These are phyloP conservation scores for Capra hircus DNA, from an alignment of 2,113 vertebrate genomes.

Conservation along the genomic window DNA sequence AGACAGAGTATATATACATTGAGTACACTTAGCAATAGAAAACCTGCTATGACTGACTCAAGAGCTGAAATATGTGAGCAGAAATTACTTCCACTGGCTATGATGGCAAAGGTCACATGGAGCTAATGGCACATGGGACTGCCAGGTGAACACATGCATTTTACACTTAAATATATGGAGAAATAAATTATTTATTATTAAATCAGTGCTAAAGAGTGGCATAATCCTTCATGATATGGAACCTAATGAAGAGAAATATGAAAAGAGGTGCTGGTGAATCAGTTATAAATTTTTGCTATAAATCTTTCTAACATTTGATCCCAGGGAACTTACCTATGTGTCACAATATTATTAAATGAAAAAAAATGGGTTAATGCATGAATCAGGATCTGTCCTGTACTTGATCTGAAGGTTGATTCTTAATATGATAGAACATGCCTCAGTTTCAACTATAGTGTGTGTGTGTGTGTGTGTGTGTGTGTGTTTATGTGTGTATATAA, in stretches of 20 bases:
- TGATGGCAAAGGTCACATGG: background rate
- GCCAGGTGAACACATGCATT: background rate
- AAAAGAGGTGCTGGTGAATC: background rate
- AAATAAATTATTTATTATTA: background rate
- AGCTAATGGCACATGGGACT: background rate
- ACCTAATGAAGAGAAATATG: background rate
- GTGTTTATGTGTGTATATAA: background rate
- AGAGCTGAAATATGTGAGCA: background rate
- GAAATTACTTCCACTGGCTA: background rate
- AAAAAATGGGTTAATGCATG: background rate
- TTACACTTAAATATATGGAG: background rate
- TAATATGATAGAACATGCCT: background rate
- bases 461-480: background rate
- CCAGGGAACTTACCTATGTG: background rate
- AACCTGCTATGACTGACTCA: background rate
- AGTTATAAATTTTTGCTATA: background rate
- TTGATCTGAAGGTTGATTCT: background rate
- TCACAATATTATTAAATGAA: background rate
- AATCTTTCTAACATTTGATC: background rate
- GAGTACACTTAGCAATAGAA: background rate
- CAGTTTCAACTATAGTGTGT: background rate
- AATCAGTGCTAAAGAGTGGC: background rate
- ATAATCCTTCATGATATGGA: background rate
- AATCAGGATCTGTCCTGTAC: background rate
- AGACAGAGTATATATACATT: background rate